phyloP scores from a whole-genome alignment of 2,797 vertebrate genomes.

The Phaenicophaeus curvirostris region DNA sequence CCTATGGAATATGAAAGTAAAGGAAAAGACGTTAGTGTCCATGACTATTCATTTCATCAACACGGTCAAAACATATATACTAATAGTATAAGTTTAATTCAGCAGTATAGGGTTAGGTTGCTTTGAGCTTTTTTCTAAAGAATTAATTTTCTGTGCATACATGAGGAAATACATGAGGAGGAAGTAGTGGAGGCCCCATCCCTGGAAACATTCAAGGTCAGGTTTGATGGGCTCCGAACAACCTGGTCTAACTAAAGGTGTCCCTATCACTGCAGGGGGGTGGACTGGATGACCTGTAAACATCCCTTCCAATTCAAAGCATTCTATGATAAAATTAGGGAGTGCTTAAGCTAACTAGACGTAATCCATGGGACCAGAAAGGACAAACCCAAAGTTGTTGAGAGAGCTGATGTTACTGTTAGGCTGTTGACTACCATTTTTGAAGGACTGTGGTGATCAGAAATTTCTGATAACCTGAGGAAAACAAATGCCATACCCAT shows the following conservation, averaged over 20 bases:
- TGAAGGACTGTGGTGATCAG: not conserved
- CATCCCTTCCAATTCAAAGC: no score
- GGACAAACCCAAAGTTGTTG: not conserved
- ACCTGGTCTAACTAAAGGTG: no score
- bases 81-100: not conserved
- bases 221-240: no score
- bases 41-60: not conserved
- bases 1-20: not conserved
- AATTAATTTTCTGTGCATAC: not conserved
- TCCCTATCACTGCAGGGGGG: no score
- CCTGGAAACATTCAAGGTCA: no score
- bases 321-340: not conserved
- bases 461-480: not conserved
- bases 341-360: not conserved
- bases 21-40: not conserved
- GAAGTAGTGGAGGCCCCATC: no score
- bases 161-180: not conserved
- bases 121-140: not conserved
- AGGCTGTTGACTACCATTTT: not conserved
- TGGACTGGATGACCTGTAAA: no score
- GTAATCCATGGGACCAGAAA: not conserved
- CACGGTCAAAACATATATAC: not conserved
- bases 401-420: not conserved
- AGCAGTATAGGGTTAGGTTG: not conserved
- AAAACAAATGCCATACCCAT: not conserved